Evolutionary conservation across 2,797 vertebrate species (phyloP).

Genomic region (Sylvia borin): DNA sequence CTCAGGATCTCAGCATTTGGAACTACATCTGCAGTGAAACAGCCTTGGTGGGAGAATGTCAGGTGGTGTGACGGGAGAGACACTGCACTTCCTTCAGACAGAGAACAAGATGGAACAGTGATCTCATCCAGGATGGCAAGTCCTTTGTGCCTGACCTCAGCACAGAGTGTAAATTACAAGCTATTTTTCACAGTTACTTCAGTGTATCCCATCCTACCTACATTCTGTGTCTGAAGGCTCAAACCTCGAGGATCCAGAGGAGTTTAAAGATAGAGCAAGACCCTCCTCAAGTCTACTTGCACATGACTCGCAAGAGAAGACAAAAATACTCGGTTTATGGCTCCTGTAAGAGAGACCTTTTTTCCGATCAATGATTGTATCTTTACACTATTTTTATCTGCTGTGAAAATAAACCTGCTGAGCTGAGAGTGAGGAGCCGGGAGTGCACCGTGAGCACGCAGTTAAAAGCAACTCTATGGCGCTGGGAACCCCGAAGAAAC

Average conservation of each 20-base stretch:
- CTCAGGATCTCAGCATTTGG: background rate
- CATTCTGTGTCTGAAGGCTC: background rate
- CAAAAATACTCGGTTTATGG: background rate
- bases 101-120: background rate
- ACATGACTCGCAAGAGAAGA: background rate
- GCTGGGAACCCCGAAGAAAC: slow-evolving; percentile 17
- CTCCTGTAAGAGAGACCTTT: background rate
- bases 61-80: background rate
- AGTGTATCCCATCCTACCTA: background rate
- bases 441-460: background rate
- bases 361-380: background rate
- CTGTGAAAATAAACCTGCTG: slow-evolving; percentile 27
- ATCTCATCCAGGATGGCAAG: background rate
- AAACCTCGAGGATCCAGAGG: background rate
- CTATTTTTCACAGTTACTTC: background rate
- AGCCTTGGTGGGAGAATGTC: background rate
- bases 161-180: background rate
- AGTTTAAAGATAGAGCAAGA: background rate
- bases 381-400: slow-evolving; percentile 42
- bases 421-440: background rate
- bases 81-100: background rate
- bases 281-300: background rate
- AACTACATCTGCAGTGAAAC: background rate
- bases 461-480: background rate
- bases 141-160: background rate